Evolutionary conservation across 2,797 vertebrate genomes (phyloP).

Genomic region (Spheniscus humboldti): DNA sequence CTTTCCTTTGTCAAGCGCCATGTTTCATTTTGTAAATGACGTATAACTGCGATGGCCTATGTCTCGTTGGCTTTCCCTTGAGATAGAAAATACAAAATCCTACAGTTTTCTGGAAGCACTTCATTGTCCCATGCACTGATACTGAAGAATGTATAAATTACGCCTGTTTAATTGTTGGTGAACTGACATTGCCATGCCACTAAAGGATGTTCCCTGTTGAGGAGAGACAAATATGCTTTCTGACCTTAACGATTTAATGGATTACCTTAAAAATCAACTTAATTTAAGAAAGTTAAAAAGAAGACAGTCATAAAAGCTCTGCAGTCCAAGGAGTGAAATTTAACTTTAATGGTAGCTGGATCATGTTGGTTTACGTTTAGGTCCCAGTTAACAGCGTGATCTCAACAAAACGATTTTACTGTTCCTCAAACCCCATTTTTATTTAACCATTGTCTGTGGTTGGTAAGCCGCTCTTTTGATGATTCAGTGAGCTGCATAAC

Average conservation of each 20-base stretch:
- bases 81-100: background rate
- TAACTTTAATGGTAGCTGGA: background rate
- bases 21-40: constrained; percentile 13
- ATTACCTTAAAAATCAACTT: background rate
- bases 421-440: background rate
- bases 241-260: background rate
- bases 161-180: background rate
- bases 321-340: background rate
- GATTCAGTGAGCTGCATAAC: background rate
- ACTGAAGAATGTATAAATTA: background rate
- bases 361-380: background rate
- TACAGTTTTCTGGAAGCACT: background rate
- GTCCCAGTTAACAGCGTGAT: background rate
- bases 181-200: background rate
- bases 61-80: constrained; percentile 18
- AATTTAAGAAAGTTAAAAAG: background rate
- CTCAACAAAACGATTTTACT: background rate
- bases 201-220: background rate
- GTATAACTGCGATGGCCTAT: background rate
- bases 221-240: background rate
- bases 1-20: constrained; percentile 9
- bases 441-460: background rate
- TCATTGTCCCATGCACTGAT: background rate
- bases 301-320: background rate
- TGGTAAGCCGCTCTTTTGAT: fast-evolving